A percentile compares a stretch with the other conserved stretches of the same genome.
Conservation (phyloP, 2,888 invertebrate genomes). For the Gymnosoma rotundatum region DNA sequence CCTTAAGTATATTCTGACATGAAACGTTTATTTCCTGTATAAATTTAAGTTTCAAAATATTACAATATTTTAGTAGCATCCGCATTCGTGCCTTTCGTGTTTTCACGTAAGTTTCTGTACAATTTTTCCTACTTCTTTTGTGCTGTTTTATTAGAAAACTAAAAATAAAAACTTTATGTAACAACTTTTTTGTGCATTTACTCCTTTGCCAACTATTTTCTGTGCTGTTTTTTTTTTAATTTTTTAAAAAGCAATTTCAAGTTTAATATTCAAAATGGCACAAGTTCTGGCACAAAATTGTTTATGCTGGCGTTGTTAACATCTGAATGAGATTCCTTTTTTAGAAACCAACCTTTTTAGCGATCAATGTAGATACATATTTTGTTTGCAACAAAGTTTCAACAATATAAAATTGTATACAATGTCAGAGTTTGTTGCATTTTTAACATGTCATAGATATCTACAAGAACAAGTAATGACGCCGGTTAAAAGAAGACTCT, state of each 20-base stretch:
- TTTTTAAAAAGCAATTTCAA: slow-evolving; percentile 45
- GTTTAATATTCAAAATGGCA: slow-evolving; percentile 52
- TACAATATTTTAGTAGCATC: slow-evolving; percentile 54
- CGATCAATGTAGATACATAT: neutral
- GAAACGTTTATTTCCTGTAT: slow-evolving; percentile 1
- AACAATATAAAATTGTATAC: too few relatives aligned
- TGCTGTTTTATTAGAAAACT: slow-evolving; percentile 51
- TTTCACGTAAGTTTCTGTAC: neutral
- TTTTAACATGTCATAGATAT: too few relatives aligned
- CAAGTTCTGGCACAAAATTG: slow-evolving; percentile 35
- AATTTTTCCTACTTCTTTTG: neutral
- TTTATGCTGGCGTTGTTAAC: slow-evolving; percentile 7
- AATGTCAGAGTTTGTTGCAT: too few relatives aligned
- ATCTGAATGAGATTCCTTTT: slow-evolving; percentile 22
- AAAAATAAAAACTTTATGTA: slow-evolving; percentile 58
- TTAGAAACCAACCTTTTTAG: slow-evolving; percentile 33
- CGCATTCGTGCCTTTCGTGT: neutral
- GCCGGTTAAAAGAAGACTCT: too few relatives aligned
- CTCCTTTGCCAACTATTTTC: slow-evolving; percentile 17
- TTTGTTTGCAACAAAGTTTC: too few relatives aligned
- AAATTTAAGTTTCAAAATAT: slow-evolving; percentile 2
- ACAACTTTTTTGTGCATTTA: slow-evolving; percentile 46
- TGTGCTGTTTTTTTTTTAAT: neutral
- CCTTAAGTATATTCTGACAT: neutral
- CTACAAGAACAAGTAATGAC: too few relatives aligned